Conservation (phyloP, 2,797 vertebrate genomes). For the Distichodus sexfasciatus region DNA sequence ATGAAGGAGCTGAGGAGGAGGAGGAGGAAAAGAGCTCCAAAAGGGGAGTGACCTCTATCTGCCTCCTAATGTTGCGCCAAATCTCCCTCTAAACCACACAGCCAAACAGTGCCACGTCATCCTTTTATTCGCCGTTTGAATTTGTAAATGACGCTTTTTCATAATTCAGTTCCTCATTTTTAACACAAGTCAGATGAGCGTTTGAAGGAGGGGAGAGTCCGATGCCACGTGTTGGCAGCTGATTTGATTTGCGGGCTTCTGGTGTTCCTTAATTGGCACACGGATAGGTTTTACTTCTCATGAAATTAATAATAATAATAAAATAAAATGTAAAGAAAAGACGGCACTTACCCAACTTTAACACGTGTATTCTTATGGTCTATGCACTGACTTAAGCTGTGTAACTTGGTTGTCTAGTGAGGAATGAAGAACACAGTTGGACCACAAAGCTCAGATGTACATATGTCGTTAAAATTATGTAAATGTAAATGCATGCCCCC, state of each 20-base stretch:
- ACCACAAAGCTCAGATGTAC: too few relatives aligned
- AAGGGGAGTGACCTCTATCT: background rate
- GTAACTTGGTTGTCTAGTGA: too few relatives aligned
- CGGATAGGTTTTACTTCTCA: too few relatives aligned
- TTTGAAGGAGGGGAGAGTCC: background rate
- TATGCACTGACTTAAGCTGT: too few relatives aligned
- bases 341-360: too few relatives aligned
- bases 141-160: background rate
- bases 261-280: constrained; percentile 20
- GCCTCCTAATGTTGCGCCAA: background rate
- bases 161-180: background rate
- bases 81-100: background rate
- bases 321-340: too few relatives aligned
- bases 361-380: too few relatives aligned
- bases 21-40: constrained; percentile 1
- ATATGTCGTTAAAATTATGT: too few relatives aligned
- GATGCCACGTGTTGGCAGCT: background rate
- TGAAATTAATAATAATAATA: too few relatives aligned
- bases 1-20: background rate
- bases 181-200: background rate
- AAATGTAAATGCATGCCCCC: too few relatives aligned
- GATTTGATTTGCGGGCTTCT: constrained; percentile 16
- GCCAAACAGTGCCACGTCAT: background rate
- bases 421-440: too few relatives aligned
- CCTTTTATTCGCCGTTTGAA: constrained; percentile 11